Evolutionary conservation across 2,888 invertebrate species (phyloP), one percentile per base, ranked within the genome.

Genomic region (Lithosia quadra): DNA sequence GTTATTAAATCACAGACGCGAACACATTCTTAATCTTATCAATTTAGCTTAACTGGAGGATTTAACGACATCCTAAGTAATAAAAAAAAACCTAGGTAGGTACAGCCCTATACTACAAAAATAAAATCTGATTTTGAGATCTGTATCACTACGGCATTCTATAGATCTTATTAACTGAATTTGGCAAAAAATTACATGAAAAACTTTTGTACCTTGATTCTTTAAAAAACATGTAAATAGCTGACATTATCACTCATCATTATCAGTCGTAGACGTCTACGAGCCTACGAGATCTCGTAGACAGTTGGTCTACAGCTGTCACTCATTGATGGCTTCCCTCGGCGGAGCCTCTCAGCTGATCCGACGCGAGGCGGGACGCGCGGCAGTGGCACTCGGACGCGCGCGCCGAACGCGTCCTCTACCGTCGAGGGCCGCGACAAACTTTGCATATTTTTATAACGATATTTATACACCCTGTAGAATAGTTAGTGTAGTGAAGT

Each of bases 401-500:
- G 76, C 73, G 82, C 77, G 71, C 72, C 75, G 77, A 70, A 74
- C 74, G 77, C 77, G 81, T 72, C 77, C 76, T 60, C n/a, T 58
- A 60, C 55, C 72, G 64, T 75, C 22, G 34, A 53, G 55, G 55
- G 68, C 58, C 76, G 72, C 79, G 71, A 69, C 74, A 81, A 77
- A 81, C 75, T 81, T 79, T 67, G 64, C n/a, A 72, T 81, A 81
- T 81, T 80, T 80, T 80, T 80, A 79, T 81, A 77, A 73, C 71
- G 73, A 79, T 71, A 75, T 78, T 81, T 80, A 80, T 79, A 80
- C 81, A 80, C 75, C 79, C 78, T 74, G 80, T 80, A 81, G 81
- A 24, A 63, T 79, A 78, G 66, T 55, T 79, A 79, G 80, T 78
- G 81, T 79, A 79, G 81, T 80, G 74, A 79, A 78, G 79, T 79